Evolutionary conservation across 1,140 invertebrate genomes (phyloP), one percentile per base, ranked within the genome.

Genomic region (Phymastichus coffea): DNA sequence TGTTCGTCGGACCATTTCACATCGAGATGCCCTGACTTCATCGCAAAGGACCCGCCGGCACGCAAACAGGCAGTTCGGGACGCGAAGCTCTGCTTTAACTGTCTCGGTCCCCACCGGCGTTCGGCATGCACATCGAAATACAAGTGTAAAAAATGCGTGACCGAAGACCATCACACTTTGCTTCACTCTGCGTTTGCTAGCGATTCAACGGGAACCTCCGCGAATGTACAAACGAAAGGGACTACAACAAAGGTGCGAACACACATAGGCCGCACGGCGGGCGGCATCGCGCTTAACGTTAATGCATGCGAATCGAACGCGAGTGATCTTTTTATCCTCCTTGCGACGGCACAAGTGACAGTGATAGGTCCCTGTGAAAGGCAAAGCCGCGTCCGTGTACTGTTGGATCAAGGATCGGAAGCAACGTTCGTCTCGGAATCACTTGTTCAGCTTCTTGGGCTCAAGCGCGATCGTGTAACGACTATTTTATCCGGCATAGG

Each of bases 361-460:
- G 12, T 62, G 8, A n/a, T 19, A 19, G 35, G 37, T 15, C 15
- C 43, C 3, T 15, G 25, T 8, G 60, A 54, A 2, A 14, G 7
- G 6, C 12, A 17, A 10, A 48, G 12, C 3, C 12, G 10, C 3
- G 56, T 61, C 26, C 14, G 63, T 20, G 66, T 55, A 2, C 46
- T 69, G 3, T 40, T 69, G 8, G 65, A 70, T 51, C 68, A 68
- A 48, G 66, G 66, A 3, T 68, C 59, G 0, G 53, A 70, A 33
- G 55, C 46, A 10, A 57, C 61, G 6, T 58, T 68, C 9, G 57
- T 68, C n/a, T 56, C 60, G 9, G 63, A 65, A 54, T 52, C 51
- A 15, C 54, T 63, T 6, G 56, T 48, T 28, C 61, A 66, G 35
- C n/a, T 59, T 6, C 46, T 70, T 15, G 41, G 49, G 0, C 37